Evolutionary conservation across 2,797 vertebrate genomes (phyloP).

Genomic region (Cossypha caffra): DNA sequence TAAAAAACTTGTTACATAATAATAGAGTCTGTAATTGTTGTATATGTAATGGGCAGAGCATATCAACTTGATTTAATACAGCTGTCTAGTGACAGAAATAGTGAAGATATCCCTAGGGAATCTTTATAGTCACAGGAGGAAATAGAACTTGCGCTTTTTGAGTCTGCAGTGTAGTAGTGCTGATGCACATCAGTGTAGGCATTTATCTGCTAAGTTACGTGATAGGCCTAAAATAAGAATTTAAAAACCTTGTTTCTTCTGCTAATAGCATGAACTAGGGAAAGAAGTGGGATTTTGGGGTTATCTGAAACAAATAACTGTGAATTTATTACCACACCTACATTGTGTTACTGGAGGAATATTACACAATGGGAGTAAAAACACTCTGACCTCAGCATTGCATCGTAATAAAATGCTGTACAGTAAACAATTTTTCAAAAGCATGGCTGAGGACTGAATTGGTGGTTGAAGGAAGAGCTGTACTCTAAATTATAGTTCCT

Average conservation of each 20-base stretch:
- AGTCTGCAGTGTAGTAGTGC: not conserved
- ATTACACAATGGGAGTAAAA: not conserved
- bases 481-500: not conserved
- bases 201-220: not conserved
- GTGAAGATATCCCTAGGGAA: not conserved
- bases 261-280: not conserved
- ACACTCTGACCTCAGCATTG: not conserved
- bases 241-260: not conserved
- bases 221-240: not conserved
- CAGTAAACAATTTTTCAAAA: not conserved
- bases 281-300: not conserved
- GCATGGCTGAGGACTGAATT: not conserved
- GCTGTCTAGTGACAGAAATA: not conserved
- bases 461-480: not conserved
- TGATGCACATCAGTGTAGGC: not conserved
- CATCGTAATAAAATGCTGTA: not conserved
- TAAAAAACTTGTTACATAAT: not conserved
- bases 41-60: not conserved
- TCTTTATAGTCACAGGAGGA: not conserved
- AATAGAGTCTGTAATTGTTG: not conserved
- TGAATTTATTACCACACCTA: not conserved
- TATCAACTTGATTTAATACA: conserved; percentile 8
- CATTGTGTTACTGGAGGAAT: not conserved
- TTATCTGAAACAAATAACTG: not conserved
- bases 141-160: not conserved